Conservation (phyloP, 2,113 vertebrate species). For the Callaeas wilsoni region DNA sequence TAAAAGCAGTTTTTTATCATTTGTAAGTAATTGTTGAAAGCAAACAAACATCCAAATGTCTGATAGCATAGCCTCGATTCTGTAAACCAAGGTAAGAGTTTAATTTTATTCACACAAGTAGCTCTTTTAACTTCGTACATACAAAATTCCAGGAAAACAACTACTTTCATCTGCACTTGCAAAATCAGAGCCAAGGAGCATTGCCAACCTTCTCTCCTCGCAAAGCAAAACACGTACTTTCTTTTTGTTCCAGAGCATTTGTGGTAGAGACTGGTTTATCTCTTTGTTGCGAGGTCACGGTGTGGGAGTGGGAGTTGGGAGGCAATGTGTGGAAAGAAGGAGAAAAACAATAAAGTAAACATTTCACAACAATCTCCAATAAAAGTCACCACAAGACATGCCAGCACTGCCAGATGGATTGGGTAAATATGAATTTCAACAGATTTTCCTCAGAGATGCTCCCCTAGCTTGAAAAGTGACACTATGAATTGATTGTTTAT, state of each 20-base stretch:
- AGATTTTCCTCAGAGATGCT: neutral
- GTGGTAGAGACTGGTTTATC: neutral
- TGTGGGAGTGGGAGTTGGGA: neutral
- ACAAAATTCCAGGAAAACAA: neutral
- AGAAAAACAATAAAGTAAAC: conserved; percentile 1
- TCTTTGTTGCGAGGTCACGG: neutral
- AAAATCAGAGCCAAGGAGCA: neutral
- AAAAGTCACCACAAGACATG: neutral
- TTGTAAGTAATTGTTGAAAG: neutral
- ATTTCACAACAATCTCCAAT: neutral
- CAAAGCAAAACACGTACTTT: neutral
- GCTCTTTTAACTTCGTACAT: neutral
- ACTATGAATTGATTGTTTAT: neutral
- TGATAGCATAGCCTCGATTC: neutral
- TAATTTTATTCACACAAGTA: neutral
- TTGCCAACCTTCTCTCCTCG: neutral
- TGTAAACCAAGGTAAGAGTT: neutral
- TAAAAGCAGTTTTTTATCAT: neutral
- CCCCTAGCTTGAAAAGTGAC: neutral
- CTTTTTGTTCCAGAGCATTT: neutral
- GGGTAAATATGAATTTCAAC: neutral
- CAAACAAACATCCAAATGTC: neutral
- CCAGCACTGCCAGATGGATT: neutral
- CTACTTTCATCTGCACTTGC: neutral
- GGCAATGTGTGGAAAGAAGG: neutral